Base-by-base conservation (phyloP, 2,888 invertebrate genomes). In the Choreutis nemorana region DNA sequence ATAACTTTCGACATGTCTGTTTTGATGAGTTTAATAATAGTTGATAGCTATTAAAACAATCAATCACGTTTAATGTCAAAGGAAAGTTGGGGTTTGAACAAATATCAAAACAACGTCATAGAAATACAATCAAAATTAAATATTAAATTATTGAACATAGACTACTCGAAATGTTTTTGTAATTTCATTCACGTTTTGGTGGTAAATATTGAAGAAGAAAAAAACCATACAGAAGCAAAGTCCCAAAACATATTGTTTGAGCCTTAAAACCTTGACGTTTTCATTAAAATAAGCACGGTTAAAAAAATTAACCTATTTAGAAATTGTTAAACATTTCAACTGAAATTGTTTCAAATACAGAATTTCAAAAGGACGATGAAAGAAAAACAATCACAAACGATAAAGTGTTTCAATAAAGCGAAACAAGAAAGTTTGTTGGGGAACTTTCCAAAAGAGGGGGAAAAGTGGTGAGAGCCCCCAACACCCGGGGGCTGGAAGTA, bases 341-440 rank as follows among this genome's bases (percentile, higher is more conserved):
- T 31, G 39, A 46, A 45, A 50, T 48, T 45, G 42, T 50, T 53
- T 41, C 39, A 42, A 42, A 36, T 48, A 56, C 45, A 34, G 44
- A 56, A 44, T 55, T 54, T 37, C 32, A 41, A 64, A 54, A 53
- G 55, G 47, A 40, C 54, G 61, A 66, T 64, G 68, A 70, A 73
- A 71, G 65, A 64, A 71, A 65, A 71, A 71, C 67, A 72, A 64
- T n/a, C n/a, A n/a, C n/a, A n/a, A n/a, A n/a, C n/a, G n/a, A n/a
- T 62, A 60, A 71, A 68, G 55, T 64, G 70, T 66, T 73, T 67
- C 67, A 67, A 71, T 68, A 73, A 64, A 58, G 60, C 55, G 56
- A 59, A 67, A 64, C 62, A 70, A 66, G 59, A 60, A 71, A 73
- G 60, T 72, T 71, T 62, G 62, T 66, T 66, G 50, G 45, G 56